Percentiles rank a stretch among this genome's conserved stretches.
Evolutionary conservation across 2,888 invertebrate species (phyloP).

Genomic region (Pristionchus japonicus): DNA sequence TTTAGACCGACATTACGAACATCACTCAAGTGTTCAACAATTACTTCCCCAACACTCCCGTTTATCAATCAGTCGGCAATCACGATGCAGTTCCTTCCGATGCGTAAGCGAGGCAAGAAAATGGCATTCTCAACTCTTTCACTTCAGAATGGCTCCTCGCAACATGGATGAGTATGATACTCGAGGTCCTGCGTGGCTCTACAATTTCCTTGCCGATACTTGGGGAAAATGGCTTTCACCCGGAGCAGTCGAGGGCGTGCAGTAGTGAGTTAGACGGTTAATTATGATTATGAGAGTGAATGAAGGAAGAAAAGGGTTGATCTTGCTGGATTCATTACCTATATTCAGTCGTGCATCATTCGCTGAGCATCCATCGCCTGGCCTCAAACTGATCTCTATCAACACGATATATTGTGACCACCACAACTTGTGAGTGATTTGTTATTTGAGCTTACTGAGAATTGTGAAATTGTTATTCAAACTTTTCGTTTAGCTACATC

Average conservation of each 20-base stretch:
- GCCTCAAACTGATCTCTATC: conserved; percentile 69
- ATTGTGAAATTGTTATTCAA: background rate
- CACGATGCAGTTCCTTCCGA: conserved; percentile 96
- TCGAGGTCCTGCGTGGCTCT: conserved; percentile 85
- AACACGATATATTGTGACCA: conserved; percentile 76
- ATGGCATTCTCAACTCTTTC: background rate
- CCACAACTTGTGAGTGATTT: conserved; percentile 63
- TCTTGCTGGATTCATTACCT: too few species aligned
- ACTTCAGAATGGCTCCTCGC: conserved; percentile 76
- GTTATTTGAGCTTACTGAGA: background rate
- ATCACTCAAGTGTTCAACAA: conserved; percentile 64
- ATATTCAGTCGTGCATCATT: conserved; percentile 83
- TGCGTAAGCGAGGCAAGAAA: conserved; percentile 80
- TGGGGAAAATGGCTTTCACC: conserved; percentile 87
- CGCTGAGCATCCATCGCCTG: conserved; percentile 80
- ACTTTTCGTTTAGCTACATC: conserved; percentile 79
- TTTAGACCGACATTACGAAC: conserved; percentile 59
- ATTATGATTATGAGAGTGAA: too few species aligned
- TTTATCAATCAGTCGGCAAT: conserved; percentile 94
- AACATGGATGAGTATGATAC: conserved; percentile 68
- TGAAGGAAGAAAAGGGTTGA: too few species aligned
- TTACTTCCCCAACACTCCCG: conserved; percentile 87
- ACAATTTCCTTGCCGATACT: conserved; percentile 83
- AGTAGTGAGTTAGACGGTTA: conserved; percentile 55
- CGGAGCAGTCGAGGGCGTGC: conserved; percentile 59